Evolutionary conservation across 2,797 vertebrate species (phyloP), one percentile per base, ranked within the genome.

Genomic region (Fistularia tabacaria): DNA sequence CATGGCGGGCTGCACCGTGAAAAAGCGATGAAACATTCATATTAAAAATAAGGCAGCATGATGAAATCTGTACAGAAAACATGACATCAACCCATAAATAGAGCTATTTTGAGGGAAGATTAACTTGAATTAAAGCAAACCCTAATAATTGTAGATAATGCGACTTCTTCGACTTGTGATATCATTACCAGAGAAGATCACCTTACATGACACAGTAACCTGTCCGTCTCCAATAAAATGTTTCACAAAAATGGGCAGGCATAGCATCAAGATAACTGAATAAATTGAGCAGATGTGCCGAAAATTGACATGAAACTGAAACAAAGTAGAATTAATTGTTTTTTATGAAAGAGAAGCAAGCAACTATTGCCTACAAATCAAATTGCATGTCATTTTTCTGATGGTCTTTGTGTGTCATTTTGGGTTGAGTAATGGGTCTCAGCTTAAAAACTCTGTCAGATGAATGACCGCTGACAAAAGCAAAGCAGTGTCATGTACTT

Each of bases 1-100:
- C 44, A 48, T 46, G 9, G 9, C 38, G 10, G 41, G 7, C 42
- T 69, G 14, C 48, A 66, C 15, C 11, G 55, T 0, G 43, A 58
- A 72, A 57, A 39, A 71, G 62, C 71, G 66, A 78, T 80, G 65
- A 80, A 82, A 77, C 59, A 66, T 62, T 77, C 64, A 64, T 57
- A 52, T 67, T 55, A 71, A 78, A n/a, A 82, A 83, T 53, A 74
- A 64, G 64, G 61, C 64, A 40, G 64, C 14, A 10, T 85, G 79
- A 85, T 81, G 79, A 85, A 84, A 87, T 75, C 62, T 38, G 62
- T 77, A 73, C 52, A 69, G 52, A 79, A 81, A 72, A 74, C 42
- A 25, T 61, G 81, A 86, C 79, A 86, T 83, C 68, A 57, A 69
- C 59, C 40, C 51, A 69, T 50, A 74, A 80, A 61, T 54, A 71